Base-by-base conservation (phyloP, 2,113 vertebrate species). In the Noturus placidus region DNA sequence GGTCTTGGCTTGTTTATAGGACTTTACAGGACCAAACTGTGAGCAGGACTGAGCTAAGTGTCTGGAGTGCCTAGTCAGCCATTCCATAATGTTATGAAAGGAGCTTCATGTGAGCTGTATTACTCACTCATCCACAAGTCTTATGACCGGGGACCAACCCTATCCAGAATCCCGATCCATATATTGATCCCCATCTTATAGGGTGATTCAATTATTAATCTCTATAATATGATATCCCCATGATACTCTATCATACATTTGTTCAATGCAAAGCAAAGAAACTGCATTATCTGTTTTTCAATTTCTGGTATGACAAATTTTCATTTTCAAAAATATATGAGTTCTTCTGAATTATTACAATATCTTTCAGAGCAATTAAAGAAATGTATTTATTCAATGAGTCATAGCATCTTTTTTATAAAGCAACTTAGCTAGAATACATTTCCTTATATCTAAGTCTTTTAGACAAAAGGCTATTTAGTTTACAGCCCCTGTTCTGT, bases 111-210 rank as follows among this genome's bases (percentile, higher is more conserved):
- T 84, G 54, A 72, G 85, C 50, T 76, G 84, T 81, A 90, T 89
- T 90, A 86, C 57, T 86, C 38, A 10, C 50, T 59, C 54, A 80
- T 83, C 84, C 52, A 88, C 67, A 78, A 38, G 82, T 90, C 94
- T 92, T 89, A 88, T 95, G 94, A 94, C 91, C 88, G 1, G 76
- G 50, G 84, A 74, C 57, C 79, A 82, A 27, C 56, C 56, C 33
- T 82, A 82, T 59, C 35, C 79, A 27, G 22, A 82, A 56, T 57
- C 17, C 3, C 14, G 13, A 22, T 74, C 46, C 15, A 14, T 7
- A 54, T 30, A 17, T 25, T 30, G 15, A 33, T 56, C 30, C 50
- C 74, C 8, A 50, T 52, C 46, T 77, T 38, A 72, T 38, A 33
- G 17, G 33, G 1, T 20, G 69, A 72, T 22, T 42, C 35, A 25